These are phyloP conservation scores for Hydroisotoma schaefferi DNA, from an alignment of 2,888 invertebrate genomes.

Conservation along the genomic window DNA sequence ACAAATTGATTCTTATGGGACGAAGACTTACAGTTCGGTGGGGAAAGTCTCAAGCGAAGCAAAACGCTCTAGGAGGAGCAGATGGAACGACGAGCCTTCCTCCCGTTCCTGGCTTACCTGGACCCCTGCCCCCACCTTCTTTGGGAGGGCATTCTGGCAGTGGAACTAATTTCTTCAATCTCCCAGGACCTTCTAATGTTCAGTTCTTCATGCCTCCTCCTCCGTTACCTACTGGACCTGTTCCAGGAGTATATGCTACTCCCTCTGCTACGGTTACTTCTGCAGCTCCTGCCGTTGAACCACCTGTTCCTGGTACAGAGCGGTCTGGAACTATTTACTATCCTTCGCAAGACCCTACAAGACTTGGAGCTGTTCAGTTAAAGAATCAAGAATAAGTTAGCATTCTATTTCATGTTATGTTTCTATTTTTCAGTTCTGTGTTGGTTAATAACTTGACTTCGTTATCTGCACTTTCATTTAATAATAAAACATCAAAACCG, in stretches of 20 bases:
- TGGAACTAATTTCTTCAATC: constrained; percentile 52
- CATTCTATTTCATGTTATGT: no score
- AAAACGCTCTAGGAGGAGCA: constrained; percentile 17
- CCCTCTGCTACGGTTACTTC: constrained; percentile 53
- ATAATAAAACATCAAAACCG: no score
- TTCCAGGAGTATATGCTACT: constrained; percentile 52
- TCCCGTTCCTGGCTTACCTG: constrained; percentile 53
- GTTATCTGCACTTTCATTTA: no score
- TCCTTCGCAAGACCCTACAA: constrained; percentile 94
- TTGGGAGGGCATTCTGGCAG: constrained; percentile 19
- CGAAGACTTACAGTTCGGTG: constrained; percentile 94
- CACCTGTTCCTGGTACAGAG: constrained; percentile 50
- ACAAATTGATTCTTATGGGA: constrained; percentile 80
- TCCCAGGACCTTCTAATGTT: constrained; percentile 54
- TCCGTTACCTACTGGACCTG: constrained; percentile 57
- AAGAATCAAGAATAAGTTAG: constrained; percentile 21
- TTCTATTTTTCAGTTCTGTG: no score
- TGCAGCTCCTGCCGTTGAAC: constrained; percentile 52
- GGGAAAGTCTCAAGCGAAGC: constrained; percentile 85
- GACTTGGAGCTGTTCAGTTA: constrained; percentile 63
- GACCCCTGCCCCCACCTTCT: constrained; percentile 40
- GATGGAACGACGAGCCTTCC: constrained; percentile 63
- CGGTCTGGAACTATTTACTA: constrained; percentile 64
- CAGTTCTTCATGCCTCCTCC: constrained; percentile 63
- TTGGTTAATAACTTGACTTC: no score